Evolutionary conservation across 1,140 invertebrate genomes (phyloP).

Genomic region (Drosophila lowei): DNA sequence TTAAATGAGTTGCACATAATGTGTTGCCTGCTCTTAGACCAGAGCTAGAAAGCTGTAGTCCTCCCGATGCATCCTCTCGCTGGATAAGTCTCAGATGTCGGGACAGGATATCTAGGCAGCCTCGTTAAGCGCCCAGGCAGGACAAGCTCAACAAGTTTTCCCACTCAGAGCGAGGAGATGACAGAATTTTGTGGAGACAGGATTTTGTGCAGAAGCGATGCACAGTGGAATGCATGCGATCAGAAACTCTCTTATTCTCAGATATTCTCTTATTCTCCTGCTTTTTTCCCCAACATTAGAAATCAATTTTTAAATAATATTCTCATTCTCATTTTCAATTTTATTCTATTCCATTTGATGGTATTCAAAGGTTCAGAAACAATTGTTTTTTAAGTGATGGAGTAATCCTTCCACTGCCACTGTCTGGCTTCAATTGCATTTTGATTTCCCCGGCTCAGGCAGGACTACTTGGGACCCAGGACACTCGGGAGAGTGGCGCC

Average conservation of each 20-base stretch:
- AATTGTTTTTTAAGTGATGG: constrained; percentile 5
- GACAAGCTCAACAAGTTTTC: constrained; percentile 72
- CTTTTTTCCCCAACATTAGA: no score
- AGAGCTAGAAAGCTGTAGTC: constrained; percentile 16
- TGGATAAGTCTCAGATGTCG: constrained; percentile 34
- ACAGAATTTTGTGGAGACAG: no score
- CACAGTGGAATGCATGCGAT: constrained; percentile 10
- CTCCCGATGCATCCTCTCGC: not conserved
- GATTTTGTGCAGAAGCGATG: constrained; percentile 33
- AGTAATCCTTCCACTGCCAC: constrained; percentile 12
- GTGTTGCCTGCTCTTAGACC: constrained; percentile 34
- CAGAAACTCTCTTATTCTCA: no score
- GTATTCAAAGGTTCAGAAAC: no score
- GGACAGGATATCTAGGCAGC: constrained; percentile 9
- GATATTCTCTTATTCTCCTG: no score
- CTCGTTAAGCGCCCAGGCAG: not conserved
- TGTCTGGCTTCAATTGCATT: constrained; percentile 67
- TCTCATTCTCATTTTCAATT: no score
- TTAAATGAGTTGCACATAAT: constrained; percentile 74
- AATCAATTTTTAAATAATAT: no score
- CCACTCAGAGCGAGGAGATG: constrained; percentile 47
- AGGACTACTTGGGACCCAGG: constrained; percentile 19
- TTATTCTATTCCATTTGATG: no score
- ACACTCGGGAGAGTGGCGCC: constrained; percentile 4
- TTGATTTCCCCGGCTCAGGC: constrained; percentile 55